Evolutionary conservation across 2,797 vertebrate species (phyloP).

Genomic region (Notoglanidium macrostoma): DNA sequence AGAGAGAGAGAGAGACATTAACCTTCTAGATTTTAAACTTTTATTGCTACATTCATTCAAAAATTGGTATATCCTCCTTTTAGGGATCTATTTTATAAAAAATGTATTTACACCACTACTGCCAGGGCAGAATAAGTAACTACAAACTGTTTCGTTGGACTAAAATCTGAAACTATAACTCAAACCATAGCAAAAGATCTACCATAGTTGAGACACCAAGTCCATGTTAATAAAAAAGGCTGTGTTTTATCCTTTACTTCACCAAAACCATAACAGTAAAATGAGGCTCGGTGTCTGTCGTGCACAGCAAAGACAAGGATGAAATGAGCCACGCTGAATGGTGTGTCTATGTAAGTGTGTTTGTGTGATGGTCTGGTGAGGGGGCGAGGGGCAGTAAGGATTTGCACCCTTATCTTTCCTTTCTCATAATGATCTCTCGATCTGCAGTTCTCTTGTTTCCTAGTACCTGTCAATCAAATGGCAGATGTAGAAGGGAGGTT

Average conservation of each 20-base stretch:
- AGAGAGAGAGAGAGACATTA: neutral
- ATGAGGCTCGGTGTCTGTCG: neutral
- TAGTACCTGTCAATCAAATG: conserved; percentile 75
- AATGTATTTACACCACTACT: neutral
- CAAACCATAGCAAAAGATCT: neutral
- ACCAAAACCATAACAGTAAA: neutral
- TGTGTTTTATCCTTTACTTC: neutral
- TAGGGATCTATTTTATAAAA: neutral
- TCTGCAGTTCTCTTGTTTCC: conserved; percentile 60
- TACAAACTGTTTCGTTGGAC: neutral
- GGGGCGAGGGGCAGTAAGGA: neutral
- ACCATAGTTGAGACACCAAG: neutral
- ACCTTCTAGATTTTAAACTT: conserved; percentile 4
- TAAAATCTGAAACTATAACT: neutral
- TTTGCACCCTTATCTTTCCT: conserved; percentile 51
- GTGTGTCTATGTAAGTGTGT: conserved; percentile 33
- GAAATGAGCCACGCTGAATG: neutral
- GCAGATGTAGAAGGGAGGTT: conserved; percentile 71
- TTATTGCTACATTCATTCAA: neutral
- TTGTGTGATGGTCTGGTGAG: conserved; percentile 27
- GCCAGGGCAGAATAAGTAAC: neutral
- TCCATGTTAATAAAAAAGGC: neutral
- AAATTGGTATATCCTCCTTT: neutral
- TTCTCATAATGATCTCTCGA: conserved; percentile 67
- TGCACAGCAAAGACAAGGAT: conserved; percentile 2